Evolutionary conservation across 2,888 invertebrate genomes (phyloP), one percentile per base, ranked within the genome.

Genomic region (Drosophila parthenogenetica): DNA sequence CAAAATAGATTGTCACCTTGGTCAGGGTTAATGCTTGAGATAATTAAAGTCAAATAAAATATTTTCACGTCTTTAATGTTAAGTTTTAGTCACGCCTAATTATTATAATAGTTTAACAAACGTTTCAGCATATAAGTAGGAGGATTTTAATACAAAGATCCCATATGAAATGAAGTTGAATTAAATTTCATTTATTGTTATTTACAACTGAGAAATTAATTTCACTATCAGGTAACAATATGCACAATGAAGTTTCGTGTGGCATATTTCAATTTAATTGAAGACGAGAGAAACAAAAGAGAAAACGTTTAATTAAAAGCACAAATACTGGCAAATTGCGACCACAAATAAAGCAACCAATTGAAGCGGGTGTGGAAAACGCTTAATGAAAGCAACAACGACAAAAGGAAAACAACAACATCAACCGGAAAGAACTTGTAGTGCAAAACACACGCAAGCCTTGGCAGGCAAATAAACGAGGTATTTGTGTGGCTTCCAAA

Each of bases 321-420:
- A 66, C 65, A 75, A 73, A 61, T 63, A 68, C 63, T 63, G 63
- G 48, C 65, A 68, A 81, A 87, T 84, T 84, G 77, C 77, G 64
- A 73, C 82, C 86, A 64, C 85, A 85, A 87, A 89, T 89, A 85
- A 87, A 87, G 79, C 75, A 87, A 87, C 72, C 88, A 89, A 85
- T 85, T 89, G 82, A 74, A 81, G 78, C 60, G 55, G 61, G 63
- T 69, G 72, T 70, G 77, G 69, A 70, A 64, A 69, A 67, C 64
- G 66, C 62, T 80, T 79, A 74, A 79, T 82, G 78, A 74, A 81
- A 69, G 19, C 54, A 43, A 43, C 32, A 53, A 25, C 25, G 32
- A 48, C 48, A 22, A 22, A 17, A 43, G 43, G 10, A 32, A 32
- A 35, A 35, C 35, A 13, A 35, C 61, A 42, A 72, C 48, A 49